phyloP scores from a whole-genome alignment of 2,888 invertebrate genomes.

The Melanostoma mellinum region DNA sequence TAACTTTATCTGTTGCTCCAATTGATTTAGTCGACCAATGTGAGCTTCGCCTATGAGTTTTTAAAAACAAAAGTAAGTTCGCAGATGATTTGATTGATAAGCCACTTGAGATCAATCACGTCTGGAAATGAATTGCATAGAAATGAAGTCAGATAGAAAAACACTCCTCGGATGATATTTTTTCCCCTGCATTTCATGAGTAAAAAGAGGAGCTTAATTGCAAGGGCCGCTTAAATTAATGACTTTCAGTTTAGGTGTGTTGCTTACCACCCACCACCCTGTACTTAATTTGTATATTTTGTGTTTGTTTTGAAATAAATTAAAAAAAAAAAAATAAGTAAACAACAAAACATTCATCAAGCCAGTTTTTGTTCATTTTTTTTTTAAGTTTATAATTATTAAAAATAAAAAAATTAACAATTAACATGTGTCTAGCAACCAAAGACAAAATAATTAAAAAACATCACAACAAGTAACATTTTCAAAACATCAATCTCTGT shows the following conservation, averaged over 20 bases:
- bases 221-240: neutral
- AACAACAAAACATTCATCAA: slow-evolving; percentile 39
- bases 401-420: slow-evolving; percentile 3
- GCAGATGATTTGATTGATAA: no score
- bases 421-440: slow-evolving; percentile 32
- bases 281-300: slow-evolving; percentile 15
- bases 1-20: no score
- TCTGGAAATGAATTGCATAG: no score
- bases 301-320: slow-evolving; percentile 24
- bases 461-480: slow-evolving; percentile 40
- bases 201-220: neutral
- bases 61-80: no score
- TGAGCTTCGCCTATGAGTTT: no score
- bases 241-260: neutral
- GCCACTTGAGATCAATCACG: no score
- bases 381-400: slow-evolving; percentile 1
- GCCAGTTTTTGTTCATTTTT: slow-evolving; percentile 17
- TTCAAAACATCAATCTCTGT: slow-evolving; percentile 57
- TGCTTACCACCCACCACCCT: slow-evolving; percentile 27
- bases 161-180: no score
- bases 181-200: no score
- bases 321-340: slow-evolving; percentile 3
- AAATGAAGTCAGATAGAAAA: no score
- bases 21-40: no score
- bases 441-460: slow-evolving; percentile 18